Percentiles rank a stretch among this genome's conserved stretches.
These are phyloP conservation scores for Solenopsis invicta DNA, from an alignment of 1,140 invertebrate species.

Conservation along the genomic window DNA sequence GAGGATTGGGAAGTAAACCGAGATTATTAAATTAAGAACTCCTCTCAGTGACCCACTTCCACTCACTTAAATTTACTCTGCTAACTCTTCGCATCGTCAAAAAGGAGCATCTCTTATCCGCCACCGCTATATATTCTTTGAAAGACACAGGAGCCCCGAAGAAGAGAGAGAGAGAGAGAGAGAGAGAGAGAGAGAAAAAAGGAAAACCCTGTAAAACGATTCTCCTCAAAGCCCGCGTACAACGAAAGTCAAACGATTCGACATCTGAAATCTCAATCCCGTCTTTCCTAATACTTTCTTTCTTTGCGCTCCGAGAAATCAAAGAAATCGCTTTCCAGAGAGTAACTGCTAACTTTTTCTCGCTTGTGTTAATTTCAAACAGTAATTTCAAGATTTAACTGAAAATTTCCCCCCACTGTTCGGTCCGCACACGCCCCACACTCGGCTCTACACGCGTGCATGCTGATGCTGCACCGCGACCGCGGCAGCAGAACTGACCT, in stretches of 20 bases:
- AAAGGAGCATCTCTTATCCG: slow-evolving; percentile 27
- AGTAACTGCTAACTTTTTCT: not conserved
- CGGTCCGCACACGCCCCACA: not conserved
- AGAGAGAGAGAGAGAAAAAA: not conserved
- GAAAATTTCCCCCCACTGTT: not conserved
- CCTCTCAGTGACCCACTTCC: slow-evolving; percentile 42
- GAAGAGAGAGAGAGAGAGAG: too few species aligned
- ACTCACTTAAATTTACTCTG: slow-evolving; percentile 23
- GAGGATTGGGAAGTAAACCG: not conserved
- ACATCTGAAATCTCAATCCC: not conserved
- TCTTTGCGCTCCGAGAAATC: not conserved
- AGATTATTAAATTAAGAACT: slow-evolving; percentile 52
- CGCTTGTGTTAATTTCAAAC: not conserved
- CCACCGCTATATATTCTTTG: slow-evolving; percentile 20
- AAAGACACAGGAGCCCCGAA: not conserved
- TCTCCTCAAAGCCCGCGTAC: not conserved
- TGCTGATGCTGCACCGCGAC: slow-evolving; percentile 15
- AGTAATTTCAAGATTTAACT: not conserved
- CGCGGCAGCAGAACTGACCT: slow-evolving; percentile 86
- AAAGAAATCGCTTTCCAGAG: not conserved
- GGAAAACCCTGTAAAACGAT: not conserved
- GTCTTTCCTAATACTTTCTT: not conserved
- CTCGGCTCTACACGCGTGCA: not conserved
- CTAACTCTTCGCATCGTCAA: slow-evolving; percentile 18
- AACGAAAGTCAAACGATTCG: slow-evolving; percentile 3